A percentile compares a stretch with the other conserved stretches of the same genome.
Conservation (phyloP, 2,797 vertebrate genomes). For the Thripadectes ignobilis region DNA sequence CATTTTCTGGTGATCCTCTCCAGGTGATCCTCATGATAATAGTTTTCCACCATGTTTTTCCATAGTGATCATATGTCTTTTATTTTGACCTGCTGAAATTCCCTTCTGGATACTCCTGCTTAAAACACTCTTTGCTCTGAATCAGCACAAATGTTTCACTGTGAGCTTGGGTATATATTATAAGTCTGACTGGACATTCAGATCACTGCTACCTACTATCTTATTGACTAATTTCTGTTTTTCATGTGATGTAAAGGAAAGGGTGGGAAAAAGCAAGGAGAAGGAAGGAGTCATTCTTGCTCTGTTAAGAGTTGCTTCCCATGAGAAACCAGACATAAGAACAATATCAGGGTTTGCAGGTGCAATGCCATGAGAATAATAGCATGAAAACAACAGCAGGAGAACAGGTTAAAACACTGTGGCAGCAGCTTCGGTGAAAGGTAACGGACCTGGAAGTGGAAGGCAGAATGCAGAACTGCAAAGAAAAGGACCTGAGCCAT, state of each 20-base stretch:
- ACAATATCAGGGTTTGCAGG: neutral
- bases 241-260: neutral
- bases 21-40: neutral
- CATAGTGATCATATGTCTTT: neutral
- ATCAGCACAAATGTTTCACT: neutral
- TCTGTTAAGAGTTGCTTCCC: neutral
- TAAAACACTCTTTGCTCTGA: neutral
- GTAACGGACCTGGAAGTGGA: neutral
- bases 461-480: neutral
- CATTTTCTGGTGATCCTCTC: neutral
- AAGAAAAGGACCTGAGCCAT: neutral
- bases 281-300: neutral
- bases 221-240: neutral
- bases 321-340: neutral
- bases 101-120: neutral
- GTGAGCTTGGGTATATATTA: neutral
- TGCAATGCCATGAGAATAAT: accelerated
- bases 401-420: neutral
- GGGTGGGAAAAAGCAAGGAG: neutral
- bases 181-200: neutral
- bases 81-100: neutral
- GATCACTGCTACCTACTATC: neutral
- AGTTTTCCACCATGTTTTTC: neutral
- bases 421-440: neutral
- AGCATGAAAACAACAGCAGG: neutral